Evolutionary conservation across 1,140 invertebrate genomes (phyloP), one percentile per base, ranked within the genome.

Genomic region (Zaprionus ghesquierei): DNA sequence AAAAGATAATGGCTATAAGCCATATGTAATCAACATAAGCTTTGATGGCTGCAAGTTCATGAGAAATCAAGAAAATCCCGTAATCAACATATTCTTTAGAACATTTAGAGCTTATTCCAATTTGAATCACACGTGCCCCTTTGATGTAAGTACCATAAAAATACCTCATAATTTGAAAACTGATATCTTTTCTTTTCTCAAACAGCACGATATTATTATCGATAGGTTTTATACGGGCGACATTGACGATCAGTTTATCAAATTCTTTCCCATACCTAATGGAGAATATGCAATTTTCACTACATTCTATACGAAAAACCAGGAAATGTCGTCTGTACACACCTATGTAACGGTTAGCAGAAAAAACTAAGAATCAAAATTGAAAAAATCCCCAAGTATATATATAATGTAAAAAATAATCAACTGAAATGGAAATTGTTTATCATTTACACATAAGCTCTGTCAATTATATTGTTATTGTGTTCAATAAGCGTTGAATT

Each of bases 131-230:
- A 46, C 72, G 0, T 79, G 78, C 53, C 78, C 78, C 12, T 68
- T 22, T 51, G 20, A 79, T 25, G 78, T 81, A 27, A 68, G 72
- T 15, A n/a, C 4, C 18, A n/a, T 13, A 12, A 1, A n/a, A 50
- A 23, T 23, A 23, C 2, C 5, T n/a, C 4, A 20, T 2, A 0
- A 0, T 13, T 44, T 23, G 6, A 6, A 29, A 6, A 46, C 3
- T 38, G 12, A 6, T 22, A 2, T 23, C 1, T 18, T 20, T 33
- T 1, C 31, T 59, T 6, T 35, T 56, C 22, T 18, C 2, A 0
- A 18, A n/a, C 31, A 89, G 84, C 66, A 89, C n/a, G 84, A 89
- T 18, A 0, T 89, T 2, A 51, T 77, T 10, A 5, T 89, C 2
- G 61, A 89, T 27, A 63, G 75, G 46, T 22, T 89, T 1, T 82